Base-by-base conservation (phyloP, 2,888 invertebrate species). In the Dorcus hopei region DNA sequence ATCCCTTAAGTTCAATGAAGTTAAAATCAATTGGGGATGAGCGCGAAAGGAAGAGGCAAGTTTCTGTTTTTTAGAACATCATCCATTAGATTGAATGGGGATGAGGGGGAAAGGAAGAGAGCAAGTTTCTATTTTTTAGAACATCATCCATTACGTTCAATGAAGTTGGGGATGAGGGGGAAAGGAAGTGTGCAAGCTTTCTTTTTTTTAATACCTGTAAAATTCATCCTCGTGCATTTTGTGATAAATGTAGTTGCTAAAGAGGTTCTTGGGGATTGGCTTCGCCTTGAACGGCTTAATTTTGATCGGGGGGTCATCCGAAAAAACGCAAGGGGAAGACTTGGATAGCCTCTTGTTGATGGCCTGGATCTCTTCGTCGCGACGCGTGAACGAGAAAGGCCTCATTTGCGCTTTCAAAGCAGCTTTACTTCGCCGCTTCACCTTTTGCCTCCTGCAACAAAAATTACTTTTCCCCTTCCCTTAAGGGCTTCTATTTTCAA, bases 181-280 rank as follows among this genome's bases (percentile, higher is more conserved):
- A 14, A 14, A 14, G 14, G 14, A 14, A 14, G 14, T 1, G 14
- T 1, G 1, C 14, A 14, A 14, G 14, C 14, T 14, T 14, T 14
- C 1, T 14, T 1, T 14, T 14, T 14, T 14, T 1, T 14, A 14
- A 14, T 69, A 88, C 87, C 87, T 82, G 74, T 87, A 88, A 76
- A 85, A 89, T 64, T 88, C 87, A 66, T 89, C 87, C 70, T 89
- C 88, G 63, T 86, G 83, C 82, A 87, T 86, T 72, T 85, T 87
- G 62, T 86, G 84, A 63, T 88, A 88, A 68, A 88, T 82, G 62
- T 87, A 87, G 69, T 87, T 87, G 11, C 87, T 87, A 70, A 88
- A 89, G 19, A 89, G 76, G 74, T 87, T 86, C 70, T 82, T 87
- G 0, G 89, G 88, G 8, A 89, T 83, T 0, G 89, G 88, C 63